phyloP scores from a whole-genome alignment of 2,113 vertebrate genomes.

The Perognathus longimembris region DNA sequence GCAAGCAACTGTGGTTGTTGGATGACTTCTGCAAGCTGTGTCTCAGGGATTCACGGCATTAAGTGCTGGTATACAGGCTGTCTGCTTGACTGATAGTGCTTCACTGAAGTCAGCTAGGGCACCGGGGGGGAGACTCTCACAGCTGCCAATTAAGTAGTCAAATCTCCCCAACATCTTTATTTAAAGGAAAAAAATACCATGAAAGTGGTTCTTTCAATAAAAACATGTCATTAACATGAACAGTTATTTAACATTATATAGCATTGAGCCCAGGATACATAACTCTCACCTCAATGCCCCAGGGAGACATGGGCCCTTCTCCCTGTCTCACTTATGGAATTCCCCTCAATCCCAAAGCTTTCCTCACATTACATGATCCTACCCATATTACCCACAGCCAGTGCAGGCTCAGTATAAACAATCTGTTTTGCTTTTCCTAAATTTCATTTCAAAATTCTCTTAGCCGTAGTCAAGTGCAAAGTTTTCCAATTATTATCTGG shows the following conservation, averaged over 20 bases:
- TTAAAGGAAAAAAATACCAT: neutral
- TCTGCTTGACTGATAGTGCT: neutral
- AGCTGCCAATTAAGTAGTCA: neutral
- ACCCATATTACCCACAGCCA: too few species aligned
- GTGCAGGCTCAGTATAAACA: neutral
- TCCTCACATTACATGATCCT: neutral
- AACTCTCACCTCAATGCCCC: neutral
- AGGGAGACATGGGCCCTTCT: neutral
- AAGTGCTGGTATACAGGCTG: neutral
- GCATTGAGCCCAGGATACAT: neutral
- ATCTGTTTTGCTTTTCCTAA: neutral
- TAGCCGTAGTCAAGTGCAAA: neutral
- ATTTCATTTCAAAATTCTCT: neutral
- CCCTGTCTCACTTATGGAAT: neutral
- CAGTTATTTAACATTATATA: neutral
- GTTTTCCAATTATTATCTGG: neutral
- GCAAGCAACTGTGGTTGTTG: neutral
- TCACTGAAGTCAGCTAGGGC: neutral
- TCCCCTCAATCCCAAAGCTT: neutral
- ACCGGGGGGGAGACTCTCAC: neutral
- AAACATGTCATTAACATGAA: neutral
- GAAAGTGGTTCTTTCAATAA: neutral
- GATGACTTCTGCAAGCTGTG: neutral
- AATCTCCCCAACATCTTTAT: neutral
- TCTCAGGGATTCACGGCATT: neutral